These are phyloP conservation scores for Pseudachorutes palmiensis DNA, from an alignment of 1,140 invertebrate species.

Conservation along the genomic window DNA sequence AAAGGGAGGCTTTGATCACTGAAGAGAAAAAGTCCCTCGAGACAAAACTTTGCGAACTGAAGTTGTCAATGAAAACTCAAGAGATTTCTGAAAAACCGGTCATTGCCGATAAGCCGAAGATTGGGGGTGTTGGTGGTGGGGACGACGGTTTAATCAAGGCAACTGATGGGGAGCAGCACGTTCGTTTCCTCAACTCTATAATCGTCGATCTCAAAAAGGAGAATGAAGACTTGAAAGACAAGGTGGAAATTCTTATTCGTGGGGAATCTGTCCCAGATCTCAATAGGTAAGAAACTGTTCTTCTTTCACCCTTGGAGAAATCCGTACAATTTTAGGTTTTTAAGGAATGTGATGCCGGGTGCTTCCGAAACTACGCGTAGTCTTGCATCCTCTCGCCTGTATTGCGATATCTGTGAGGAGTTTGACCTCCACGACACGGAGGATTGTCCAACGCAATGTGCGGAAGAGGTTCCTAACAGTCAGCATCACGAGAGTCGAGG, in stretches of 20 bases:
- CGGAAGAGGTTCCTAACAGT: constrained; percentile 45
- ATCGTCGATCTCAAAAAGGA: constrained; percentile 92
- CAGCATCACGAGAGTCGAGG: constrained; percentile 40
- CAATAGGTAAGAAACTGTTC: constrained; percentile 47
- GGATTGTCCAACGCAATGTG: constrained; percentile 80
- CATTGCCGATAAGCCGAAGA: no score
- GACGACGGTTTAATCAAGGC: no score
- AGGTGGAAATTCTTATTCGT: constrained; percentile 69
- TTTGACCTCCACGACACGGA: constrained; percentile 96
- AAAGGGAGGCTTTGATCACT: no score
- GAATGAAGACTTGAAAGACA: constrained; percentile 69
- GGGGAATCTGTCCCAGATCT: constrained; percentile 55
- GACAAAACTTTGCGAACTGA: no score
- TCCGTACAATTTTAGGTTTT: neutral
- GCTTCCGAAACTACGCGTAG: no score
- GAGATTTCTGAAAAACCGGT: no score
- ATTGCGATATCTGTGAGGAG: constrained; percentile 94
- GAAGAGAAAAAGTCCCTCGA: no score
- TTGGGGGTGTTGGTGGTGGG: no score
- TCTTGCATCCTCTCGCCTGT: constrained; percentile 79
- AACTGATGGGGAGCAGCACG: constrained; percentile 63
- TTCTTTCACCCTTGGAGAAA: no score
- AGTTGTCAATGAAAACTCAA: no score
- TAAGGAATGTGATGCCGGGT: constrained; percentile 3
- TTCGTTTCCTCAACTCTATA: constrained; percentile 89